Percentiles rank a stretch among this genome's conserved stretches.
Evolutionary conservation across 2,797 vertebrate species (phyloP).

Genomic region (Salarias fasciatus): DNA sequence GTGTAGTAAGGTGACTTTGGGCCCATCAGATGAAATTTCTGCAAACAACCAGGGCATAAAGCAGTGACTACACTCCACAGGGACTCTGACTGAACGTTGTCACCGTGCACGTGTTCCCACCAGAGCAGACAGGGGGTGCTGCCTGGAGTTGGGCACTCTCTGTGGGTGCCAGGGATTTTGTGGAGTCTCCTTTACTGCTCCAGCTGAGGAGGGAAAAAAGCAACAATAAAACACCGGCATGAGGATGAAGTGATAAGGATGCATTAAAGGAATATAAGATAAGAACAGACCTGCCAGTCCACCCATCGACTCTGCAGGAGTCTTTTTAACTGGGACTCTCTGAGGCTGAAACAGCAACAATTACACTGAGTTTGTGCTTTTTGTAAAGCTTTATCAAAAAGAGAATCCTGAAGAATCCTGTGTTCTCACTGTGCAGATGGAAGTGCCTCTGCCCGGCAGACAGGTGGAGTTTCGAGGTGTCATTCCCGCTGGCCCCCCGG

Average conservation of each 20-base stretch:
- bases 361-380: not conserved
- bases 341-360: conserved; percentile 68
- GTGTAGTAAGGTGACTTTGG: conserved; percentile 56
- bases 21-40: conserved; percentile 66
- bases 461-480: conserved; percentile 61
- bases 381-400: too few relatives aligned
- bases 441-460: conserved; percentile 71
- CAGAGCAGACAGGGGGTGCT: conserved; percentile 72
- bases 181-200: conserved; percentile 52
- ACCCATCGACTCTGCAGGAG: conserved; percentile 30
- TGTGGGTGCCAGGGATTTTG: conserved; percentile 71
- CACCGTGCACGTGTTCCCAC: conserved; percentile 52
- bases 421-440: conserved; percentile 71
- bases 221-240: not conserved
- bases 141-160: conserved; percentile 68
- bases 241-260: conserved; percentile 12
- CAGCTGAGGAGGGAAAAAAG: conserved; percentile 26
- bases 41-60: conserved; percentile 37
- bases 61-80: not conserved
- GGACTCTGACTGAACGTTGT: not conserved
- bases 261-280: conserved; percentile 1
- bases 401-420: not conserved
- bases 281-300: conserved; percentile 50
- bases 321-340: conserved; percentile 78
- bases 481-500: conserved; percentile 9